A percentile compares a stretch with the other conserved stretches of the same genome.
phyloP scores from a whole-genome alignment of 2,888 invertebrate species.

The Cosmopolites sordidus region DNA sequence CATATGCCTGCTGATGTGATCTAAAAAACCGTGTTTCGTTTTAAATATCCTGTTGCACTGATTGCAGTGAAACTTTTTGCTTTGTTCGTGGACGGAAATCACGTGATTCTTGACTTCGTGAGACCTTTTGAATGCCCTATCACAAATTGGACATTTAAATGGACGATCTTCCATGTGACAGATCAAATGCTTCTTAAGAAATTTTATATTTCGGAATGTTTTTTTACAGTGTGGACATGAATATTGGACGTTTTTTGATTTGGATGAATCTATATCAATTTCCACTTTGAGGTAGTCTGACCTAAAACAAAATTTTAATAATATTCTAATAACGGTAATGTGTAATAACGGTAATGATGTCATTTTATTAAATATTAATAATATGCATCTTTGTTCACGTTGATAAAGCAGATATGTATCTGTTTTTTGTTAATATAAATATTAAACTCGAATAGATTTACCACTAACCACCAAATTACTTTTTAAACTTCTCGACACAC shows the following conservation, averaged over 20 bases:
- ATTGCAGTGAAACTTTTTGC: conserved; percentile 44
- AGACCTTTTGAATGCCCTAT: conserved; percentile 41
- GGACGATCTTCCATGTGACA: conserved; percentile 28
- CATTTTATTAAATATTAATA: too few species aligned
- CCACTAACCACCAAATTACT: too few species aligned
- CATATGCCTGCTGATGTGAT: conserved; percentile 53
- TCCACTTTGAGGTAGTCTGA: conserved; percentile 3
- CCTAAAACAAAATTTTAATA: conserved; percentile 11
- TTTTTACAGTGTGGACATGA: conserved; percentile 15
- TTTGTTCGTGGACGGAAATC: conserved; percentile 20
- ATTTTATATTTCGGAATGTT: conserved; percentile 8
- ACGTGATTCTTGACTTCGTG: conserved; percentile 35
- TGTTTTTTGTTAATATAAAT: too few species aligned
- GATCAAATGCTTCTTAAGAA: conserved; percentile 20
- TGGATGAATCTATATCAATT: neutral
- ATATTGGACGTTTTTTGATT: conserved; percentile 8
- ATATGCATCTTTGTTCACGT: too few species aligned
- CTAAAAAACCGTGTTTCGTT: conserved; percentile 42
- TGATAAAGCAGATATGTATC: too few species aligned
- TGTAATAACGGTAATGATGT: too few species aligned
- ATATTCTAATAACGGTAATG: conserved; percentile 2
- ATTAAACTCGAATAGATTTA: too few species aligned
- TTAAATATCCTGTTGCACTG: conserved; percentile 55
- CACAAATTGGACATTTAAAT: conserved; percentile 44
- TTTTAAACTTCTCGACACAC: too few species aligned